phyloP scores from a whole-genome alignment of 2,888 invertebrate species.

The Enoplolaimus lenunculus region DNA sequence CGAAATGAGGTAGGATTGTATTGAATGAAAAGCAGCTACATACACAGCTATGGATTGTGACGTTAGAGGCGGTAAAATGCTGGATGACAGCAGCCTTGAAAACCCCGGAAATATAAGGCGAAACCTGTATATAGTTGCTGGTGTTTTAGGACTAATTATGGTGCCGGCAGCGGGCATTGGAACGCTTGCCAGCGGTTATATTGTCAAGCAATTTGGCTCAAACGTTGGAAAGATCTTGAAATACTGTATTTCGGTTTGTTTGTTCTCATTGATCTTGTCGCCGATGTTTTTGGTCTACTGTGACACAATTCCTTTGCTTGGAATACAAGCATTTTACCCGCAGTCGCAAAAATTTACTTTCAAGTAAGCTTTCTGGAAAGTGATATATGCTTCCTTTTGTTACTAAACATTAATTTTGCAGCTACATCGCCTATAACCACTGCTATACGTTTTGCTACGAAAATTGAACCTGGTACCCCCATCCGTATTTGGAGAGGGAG shows the following conservation, averaged over 20 bases:
- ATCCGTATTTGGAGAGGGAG: too few relatives aligned
- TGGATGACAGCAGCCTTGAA: not conserved
- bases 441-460: too few relatives aligned
- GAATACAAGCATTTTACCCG: constrained; percentile 33
- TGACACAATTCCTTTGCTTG: constrained; percentile 36
- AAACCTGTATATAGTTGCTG: too few relatives aligned
- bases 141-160: constrained; percentile 56
- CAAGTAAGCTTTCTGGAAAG: too few relatives aligned
- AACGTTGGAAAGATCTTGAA: constrained; percentile 59
- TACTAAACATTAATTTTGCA: too few relatives aligned
- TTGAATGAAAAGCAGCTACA: too few relatives aligned
- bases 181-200: constrained; percentile 65
- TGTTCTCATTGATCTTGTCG: constrained; percentile 32
- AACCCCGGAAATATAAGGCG: not conserved
- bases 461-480: too few relatives aligned
- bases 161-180: constrained; percentile 74
- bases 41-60: too few relatives aligned
- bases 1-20: too few relatives aligned
- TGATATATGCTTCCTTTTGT: too few relatives aligned
- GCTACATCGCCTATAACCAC: too few relatives aligned
- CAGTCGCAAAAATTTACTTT: not conserved
- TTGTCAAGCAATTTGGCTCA: constrained; percentile 61
- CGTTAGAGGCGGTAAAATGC: not conserved
- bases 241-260: constrained; percentile 50
- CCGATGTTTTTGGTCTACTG: constrained; percentile 41